Evolutionary conservation across 1,140 invertebrate genomes (phyloP).

Genomic region (Diprion similis): DNA sequence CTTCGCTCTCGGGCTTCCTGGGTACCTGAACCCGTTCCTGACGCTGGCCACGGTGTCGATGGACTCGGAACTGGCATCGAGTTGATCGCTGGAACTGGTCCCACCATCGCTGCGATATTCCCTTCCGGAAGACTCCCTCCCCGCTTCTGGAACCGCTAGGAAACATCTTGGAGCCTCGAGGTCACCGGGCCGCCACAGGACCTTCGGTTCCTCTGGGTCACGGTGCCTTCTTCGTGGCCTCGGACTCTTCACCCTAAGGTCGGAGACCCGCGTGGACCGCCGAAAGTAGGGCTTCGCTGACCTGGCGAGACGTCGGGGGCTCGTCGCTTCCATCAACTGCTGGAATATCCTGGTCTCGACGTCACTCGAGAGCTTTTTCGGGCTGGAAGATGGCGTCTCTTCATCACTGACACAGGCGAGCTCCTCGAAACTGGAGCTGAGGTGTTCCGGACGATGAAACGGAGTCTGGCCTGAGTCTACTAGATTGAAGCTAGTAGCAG

Average conservation of each 20-base stretch:
- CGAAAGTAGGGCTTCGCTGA: neutral
- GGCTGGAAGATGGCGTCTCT: constrained; percentile 9
- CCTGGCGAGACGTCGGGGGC: neutral
- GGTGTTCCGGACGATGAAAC: neutral
- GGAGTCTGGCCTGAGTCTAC: constrained; percentile 38
- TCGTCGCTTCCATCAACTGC: constrained; percentile 31
- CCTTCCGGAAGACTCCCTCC: neutral
- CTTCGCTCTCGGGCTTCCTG: constrained; percentile 44
- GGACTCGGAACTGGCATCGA: constrained; percentile 33
- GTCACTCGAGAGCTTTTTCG: neutral
- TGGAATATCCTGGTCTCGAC: constrained; percentile 33
- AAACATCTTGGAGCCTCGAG: neutral
- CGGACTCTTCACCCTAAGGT: neutral
- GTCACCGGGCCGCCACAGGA: neutral
- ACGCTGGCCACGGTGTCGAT: constrained; percentile 25
- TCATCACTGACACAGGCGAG: neutral
- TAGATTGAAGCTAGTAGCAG: constrained; percentile 46
- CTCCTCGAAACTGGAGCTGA: neutral
- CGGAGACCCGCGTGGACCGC: neutral
- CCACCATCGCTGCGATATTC: constrained; percentile 19
- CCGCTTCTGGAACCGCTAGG: neutral
- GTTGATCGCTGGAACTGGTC: constrained; percentile 29
- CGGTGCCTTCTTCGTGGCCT: neutral
- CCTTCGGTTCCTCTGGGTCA: neutral
- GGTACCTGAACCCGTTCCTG: constrained; percentile 40